Base-by-base conservation (phyloP, 2,797 vertebrate genomes). In the Danio aesculapii region DNA sequence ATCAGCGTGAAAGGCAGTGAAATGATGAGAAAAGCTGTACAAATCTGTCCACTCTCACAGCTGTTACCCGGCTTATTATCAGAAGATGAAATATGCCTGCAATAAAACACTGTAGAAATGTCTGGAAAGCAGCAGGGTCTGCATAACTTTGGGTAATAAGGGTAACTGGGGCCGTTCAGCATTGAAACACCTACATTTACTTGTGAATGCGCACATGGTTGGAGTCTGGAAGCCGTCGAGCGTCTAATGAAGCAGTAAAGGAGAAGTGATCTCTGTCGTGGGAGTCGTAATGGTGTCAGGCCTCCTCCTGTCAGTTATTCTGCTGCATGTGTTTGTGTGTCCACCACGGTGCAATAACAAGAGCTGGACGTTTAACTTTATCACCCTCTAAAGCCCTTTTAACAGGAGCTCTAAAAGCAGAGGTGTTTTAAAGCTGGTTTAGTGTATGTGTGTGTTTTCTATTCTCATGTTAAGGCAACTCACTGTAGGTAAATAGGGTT, bases 221-320 rank as follows among this genome's bases (percentile, higher is more conserved):
- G 5, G 19, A 64, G 61, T 67, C 62, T 74, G 44, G 52, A 81
- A 74, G 52, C 61, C 70, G 46, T 43, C 47, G 52, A 55, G 41
- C 0, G 8, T 81, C 79, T 81, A 81, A 81, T 74, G 79, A 67
- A 81, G 44, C 61, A 74, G 55, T 81, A 74, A 81, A 81, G 52
- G 13, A 66, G 43, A 55, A 74, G 55, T 10, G 19, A 79, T 72
- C 41, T 63, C 58, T 64, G 58, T 43, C 69, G 16, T 41, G 79
- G 79, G 79, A 74, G 70, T 81, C 52, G 2, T 79, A 63, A 72
- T 63, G 14, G 13, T 12, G 47, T 72, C 12, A 4, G 11, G 63
- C 6, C 10, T 70, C n/a, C 57, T 63, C 47, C 59, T 53, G 47
- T 64, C 49, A 75, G 50, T 44, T 64, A 76, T 52, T 76, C 49